Conservation (phyloP, 2,888 invertebrate species). For the Thumatha senex region DNA sequence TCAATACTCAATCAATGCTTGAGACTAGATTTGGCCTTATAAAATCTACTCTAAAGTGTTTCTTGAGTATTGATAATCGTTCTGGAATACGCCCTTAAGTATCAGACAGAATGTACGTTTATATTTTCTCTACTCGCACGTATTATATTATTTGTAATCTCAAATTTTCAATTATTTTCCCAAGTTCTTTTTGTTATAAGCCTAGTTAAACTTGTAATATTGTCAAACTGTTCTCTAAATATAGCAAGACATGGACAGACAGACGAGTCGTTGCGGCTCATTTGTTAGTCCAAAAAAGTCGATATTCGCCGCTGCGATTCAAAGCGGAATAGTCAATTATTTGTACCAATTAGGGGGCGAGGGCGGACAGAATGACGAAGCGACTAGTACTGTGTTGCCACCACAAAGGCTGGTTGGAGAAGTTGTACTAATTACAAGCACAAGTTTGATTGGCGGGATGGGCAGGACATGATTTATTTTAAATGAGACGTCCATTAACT, state of each 20-base stretch:
- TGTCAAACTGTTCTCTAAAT: constrained; percentile 1
- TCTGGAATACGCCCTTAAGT: too few relatives aligned
- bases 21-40: too few relatives aligned
- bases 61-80: too few relatives aligned
- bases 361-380: constrained; percentile 21
- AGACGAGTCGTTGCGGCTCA: constrained; percentile 11
- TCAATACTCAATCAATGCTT: too few relatives aligned
- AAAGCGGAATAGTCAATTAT: constrained; percentile 29
- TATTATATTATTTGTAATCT: too few relatives aligned
- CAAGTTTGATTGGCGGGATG: not conserved
- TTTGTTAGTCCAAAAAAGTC: constrained; percentile 34
- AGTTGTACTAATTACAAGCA: not conserved
- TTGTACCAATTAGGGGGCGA: constrained; percentile 26
- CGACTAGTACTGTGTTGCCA: not conserved
- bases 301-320: constrained; percentile 2
- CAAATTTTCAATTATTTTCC: too few relatives aligned
- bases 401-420: not conserved
- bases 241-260: not conserved
- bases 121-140: too few relatives aligned
- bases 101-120: too few relatives aligned
- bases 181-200: too few relatives aligned
- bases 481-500: not conserved
- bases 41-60: too few relatives aligned
- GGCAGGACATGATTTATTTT: not conserved
- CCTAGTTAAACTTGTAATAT: not conserved